Evolutionary conservation across 2,888 invertebrate species (phyloP), one percentile per base, ranked within the genome.

Genomic region (Orthosia incerta): DNA sequence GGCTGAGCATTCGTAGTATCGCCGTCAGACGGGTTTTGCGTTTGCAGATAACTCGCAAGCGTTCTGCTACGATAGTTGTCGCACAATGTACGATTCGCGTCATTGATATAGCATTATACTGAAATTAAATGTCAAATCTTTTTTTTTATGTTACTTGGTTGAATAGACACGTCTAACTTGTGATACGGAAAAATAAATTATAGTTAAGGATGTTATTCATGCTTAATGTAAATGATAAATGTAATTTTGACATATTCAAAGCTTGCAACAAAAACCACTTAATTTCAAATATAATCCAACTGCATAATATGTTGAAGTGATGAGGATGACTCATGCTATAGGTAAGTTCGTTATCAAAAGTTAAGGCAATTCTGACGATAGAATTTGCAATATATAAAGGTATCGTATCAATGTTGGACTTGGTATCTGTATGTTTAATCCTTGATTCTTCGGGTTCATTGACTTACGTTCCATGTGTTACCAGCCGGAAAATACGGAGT

Each of bases 41-140:
- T 90, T 88, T 86, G 84, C 84, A 87, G 89, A 91, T 91, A 91
- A 89, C 87, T 88, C 83, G 86, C 87, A 81, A 88, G 85, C 87
- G 85, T 87, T 89, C 86, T 88, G 86, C 89, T 86, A 78, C 87
- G 88, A 90, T 90, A 90, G 86, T 89, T 90, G 89, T 90, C 89
- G 88, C 87, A 91, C 88, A 88, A 87, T 91, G 88, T 89, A 87
- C 87, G 83, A 89, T 89, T 90, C 86, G 86, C 85, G 84, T 79
- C 83, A 77, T 84, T 85, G 83, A 86, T 87, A 87, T 69, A 86
- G 74, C 15, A 78, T 72, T 82, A 74, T 76, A 66, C 59, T 80
- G 64, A 79, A 77, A 82, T 84, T 82, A 79, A 71, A 72, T 69
- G 45, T 65, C 46, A 61, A 56, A 53, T 67, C 15, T 18, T 69